Percentiles rank a stretch among this genome's conserved stretches.
These are phyloP conservation scores for Phragmatobia fuliginosa DNA, from an alignment of 2,888 invertebrate genomes.

Conservation along the genomic window DNA sequence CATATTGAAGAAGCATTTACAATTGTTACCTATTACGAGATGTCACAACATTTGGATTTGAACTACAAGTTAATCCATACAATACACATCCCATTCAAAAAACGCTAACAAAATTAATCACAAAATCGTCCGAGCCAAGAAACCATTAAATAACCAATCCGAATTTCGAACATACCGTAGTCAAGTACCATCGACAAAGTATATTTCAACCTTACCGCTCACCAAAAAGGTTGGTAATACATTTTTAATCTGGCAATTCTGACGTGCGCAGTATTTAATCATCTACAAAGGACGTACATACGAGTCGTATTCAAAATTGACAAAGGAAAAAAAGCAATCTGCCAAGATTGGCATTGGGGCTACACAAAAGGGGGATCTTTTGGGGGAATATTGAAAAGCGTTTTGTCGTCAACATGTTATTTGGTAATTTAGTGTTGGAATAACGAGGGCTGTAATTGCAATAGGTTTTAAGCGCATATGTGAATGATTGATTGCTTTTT, in stretches of 20 bases:
- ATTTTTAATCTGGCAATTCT: conserved; percentile 54
- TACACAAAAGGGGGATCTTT: conserved; percentile 54
- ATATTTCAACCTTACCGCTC: conserved; percentile 49
- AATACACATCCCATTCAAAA: conserved; percentile 51
- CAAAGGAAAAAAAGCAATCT: conserved; percentile 87
- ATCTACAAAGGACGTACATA: conserved; percentile 82
- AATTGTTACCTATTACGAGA: neutral
- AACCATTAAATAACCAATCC: conserved; percentile 86
- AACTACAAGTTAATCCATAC: conserved; percentile 33
- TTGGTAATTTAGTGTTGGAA: conserved; percentile 85
- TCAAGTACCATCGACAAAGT: conserved; percentile 34
- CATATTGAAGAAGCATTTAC: neutral
- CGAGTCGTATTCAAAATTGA: conserved; percentile 83
- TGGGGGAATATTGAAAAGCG: conserved; percentile 81
- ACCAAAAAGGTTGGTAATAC: conserved; percentile 56
- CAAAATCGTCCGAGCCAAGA: conserved; percentile 78
- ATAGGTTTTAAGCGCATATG: conserved; percentile 76
- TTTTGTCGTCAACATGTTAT: conserved; percentile 86
- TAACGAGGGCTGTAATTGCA: conserved; percentile 79
- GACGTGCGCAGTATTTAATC: conserved; percentile 80
- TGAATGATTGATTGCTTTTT: conserved; percentile 76
- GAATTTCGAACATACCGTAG: conserved; percentile 59
- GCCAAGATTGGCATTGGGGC: conserved; percentile 84
- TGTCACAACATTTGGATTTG: conserved; percentile 26
- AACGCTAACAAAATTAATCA: conserved; percentile 77